These are phyloP conservation scores for Chymomyza amoena DNA, from an alignment of 2,888 invertebrate genomes.

Conservation along the genomic window DNA sequence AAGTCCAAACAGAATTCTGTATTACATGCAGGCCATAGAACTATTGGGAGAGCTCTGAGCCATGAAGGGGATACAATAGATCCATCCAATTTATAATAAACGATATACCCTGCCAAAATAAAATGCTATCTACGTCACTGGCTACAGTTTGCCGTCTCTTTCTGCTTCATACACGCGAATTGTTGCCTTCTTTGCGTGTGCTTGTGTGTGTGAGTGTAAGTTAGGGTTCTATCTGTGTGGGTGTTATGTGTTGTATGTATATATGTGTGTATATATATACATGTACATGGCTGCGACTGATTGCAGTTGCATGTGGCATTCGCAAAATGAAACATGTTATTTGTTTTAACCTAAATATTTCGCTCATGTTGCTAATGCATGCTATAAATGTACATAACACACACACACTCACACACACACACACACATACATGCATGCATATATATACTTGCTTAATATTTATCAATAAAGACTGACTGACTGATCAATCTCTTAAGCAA, in stretches of 20 bases:
- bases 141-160: background rate
- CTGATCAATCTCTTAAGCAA: too few species aligned
- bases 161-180: background rate
- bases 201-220: background rate
- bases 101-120: too few species aligned
- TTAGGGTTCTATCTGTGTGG: background rate
- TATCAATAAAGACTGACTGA: too few species aligned
- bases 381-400: conserved; percentile 10
- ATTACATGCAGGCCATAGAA: too few species aligned
- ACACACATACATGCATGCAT: too few species aligned
- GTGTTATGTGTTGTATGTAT: background rate
- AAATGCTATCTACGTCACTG: background rate
- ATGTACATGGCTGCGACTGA: background rate
- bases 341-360: conserved; percentile 60
- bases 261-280: too few species aligned
- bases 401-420: conserved; percentile 20
- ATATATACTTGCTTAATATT: too few species aligned
- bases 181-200: background rate
- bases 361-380: background rate
- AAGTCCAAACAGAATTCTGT: too few species aligned
- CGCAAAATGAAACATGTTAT: conserved; percentile 57
- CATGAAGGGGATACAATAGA: too few species aligned
- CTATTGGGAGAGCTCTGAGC: too few species aligned
- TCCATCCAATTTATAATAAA: too few species aligned
- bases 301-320: conserved; percentile 2